These are phyloP conservation scores for Melangyna quadrimaculata DNA, from an alignment of 2,888 invertebrate species.

Conservation along the genomic window DNA sequence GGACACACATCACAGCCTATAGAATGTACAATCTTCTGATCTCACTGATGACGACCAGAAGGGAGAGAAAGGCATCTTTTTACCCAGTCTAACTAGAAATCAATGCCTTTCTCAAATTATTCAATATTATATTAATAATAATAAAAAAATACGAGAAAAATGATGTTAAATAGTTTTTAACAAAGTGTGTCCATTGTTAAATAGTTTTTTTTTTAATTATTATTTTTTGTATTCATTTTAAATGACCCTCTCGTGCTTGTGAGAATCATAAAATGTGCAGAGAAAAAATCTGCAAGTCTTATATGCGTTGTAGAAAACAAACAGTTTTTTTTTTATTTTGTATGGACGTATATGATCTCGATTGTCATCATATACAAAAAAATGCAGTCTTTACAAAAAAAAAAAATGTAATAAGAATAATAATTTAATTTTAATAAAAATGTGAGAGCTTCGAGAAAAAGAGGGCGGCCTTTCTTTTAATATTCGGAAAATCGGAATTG, in stretches of 20 bases:
- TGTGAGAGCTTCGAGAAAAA: constrained; percentile 55
- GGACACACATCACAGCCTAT: constrained; percentile 72
- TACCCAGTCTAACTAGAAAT: not conserved
- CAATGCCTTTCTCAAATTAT: constrained; percentile 43
- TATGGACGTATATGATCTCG: constrained; percentile 54
- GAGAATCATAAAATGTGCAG: constrained; percentile 50
- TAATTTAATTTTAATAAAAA: constrained; percentile 62
- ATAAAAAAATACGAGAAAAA: constrained; percentile 59
- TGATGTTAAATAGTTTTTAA: constrained; percentile 67
- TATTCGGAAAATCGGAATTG: not conserved
- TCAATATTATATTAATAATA: constrained; percentile 16
- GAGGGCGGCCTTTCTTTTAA: not conserved
- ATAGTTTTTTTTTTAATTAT: constrained; percentile 31
- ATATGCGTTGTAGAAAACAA: constrained; percentile 55
- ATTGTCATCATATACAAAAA: constrained; percentile 57
- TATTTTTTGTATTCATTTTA: constrained; percentile 27
- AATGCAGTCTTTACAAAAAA: constrained; percentile 67
- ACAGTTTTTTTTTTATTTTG: constrained; percentile 34
- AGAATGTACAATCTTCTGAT: constrained; percentile 68
- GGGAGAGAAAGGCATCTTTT: constrained; percentile 42
- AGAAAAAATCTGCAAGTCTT: constrained; percentile 70
- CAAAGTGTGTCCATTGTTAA: constrained; percentile 67
- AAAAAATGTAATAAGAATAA: constrained; percentile 34
- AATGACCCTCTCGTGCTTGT: constrained; percentile 8
- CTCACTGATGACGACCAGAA: constrained; percentile 63